Evolutionary conservation across 2,797 vertebrate species (phyloP), one percentile per base, ranked within the genome.

Genomic region (Hozukius guyotensis): DNA sequence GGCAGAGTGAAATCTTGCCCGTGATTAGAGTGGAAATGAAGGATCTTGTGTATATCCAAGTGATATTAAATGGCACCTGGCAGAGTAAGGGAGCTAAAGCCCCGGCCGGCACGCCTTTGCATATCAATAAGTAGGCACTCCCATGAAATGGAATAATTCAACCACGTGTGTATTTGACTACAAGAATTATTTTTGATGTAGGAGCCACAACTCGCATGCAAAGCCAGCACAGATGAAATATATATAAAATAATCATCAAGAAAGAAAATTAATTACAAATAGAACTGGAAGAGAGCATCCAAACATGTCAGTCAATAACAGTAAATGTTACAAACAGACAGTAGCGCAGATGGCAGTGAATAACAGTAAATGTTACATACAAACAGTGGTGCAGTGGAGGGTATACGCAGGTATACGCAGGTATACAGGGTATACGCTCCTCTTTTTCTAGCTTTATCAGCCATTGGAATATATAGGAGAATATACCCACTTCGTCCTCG

Each of bases 11-110:
- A 91, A 91, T 81, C 83, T 70, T 70, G 6, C 71, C 77, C 62
- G 16, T 85, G 89, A 94, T 93, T 72, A 90, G 82, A 92, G 81
- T 87, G 80, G 86, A 91, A 92, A 93, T 90, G 75, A 93, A 90
- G 83, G 82, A 93, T 93, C 80, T 72, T 67, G 57, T 90, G 78
- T 85, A 90, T 86, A 88, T 93, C 87, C 82, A 87, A 91, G 85
- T 53, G 84, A 88, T 93, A 88, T 91, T 93, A 92, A 94, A 89
- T 89, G 72, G 82, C 81, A 92, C 79, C 80, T 90, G 82, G 82
- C 79, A 90, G 88, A 87, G 76, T 67, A 84, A 73, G 73, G 75
- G 82, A 22, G 11, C 52, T 85, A 74, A 87, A 92, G 87, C 87
- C 61, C 77, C 46, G 57, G 80, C 65, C 64, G 0, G 62, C 27